phyloP scores from a whole-genome alignment of 2,888 invertebrate genomes.

The Nomada ferruginata region DNA sequence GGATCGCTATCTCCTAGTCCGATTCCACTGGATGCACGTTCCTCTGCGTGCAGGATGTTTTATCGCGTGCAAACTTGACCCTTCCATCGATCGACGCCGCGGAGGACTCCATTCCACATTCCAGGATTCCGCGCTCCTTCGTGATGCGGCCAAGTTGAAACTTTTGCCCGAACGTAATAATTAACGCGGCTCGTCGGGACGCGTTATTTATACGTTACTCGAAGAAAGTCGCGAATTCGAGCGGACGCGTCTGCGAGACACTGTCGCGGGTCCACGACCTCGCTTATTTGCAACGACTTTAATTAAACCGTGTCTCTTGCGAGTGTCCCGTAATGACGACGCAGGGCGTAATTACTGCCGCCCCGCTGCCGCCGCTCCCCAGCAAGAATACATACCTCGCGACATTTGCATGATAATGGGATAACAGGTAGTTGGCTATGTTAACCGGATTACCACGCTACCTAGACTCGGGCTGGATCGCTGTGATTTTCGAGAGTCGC shows the following conservation, averaged over 20 bases:
- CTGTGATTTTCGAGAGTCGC: background rate
- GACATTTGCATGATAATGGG: slow-evolving; percentile 51
- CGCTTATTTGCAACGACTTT: slow-evolving; percentile 57
- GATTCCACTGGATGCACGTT: background rate
- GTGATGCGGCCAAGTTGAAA: background rate
- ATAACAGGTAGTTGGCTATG: slow-evolving; percentile 15
- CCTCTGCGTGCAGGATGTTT: slow-evolving; percentile 17
- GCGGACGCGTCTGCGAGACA: background rate
- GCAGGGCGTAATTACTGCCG: slow-evolving; percentile 59
- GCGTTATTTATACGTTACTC: slow-evolving; percentile 46
- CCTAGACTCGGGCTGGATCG: background rate
- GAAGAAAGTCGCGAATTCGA: slow-evolving; percentile 11
- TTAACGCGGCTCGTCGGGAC: slow-evolving; percentile 31
- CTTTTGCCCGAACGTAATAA: slow-evolving; percentile 16
- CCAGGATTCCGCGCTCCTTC: background rate
- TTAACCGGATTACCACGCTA: slow-evolving; percentile 43
- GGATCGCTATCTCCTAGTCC: too few relatives aligned
- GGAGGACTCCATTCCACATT: too few relatives aligned
- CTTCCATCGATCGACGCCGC: background rate
- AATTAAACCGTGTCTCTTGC: slow-evolving; percentile 61
- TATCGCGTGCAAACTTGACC: slow-evolving; percentile 52
- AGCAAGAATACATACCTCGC: slow-evolving; percentile 32
- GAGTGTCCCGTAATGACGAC: slow-evolving; percentile 46
- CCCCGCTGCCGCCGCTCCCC: background rate
- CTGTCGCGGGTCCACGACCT: slow-evolving; percentile 22